These are phyloP conservation scores for Troglohyphantes excavatus DNA, from an alignment of 2,888 invertebrate genomes.

Conservation along the genomic window DNA sequence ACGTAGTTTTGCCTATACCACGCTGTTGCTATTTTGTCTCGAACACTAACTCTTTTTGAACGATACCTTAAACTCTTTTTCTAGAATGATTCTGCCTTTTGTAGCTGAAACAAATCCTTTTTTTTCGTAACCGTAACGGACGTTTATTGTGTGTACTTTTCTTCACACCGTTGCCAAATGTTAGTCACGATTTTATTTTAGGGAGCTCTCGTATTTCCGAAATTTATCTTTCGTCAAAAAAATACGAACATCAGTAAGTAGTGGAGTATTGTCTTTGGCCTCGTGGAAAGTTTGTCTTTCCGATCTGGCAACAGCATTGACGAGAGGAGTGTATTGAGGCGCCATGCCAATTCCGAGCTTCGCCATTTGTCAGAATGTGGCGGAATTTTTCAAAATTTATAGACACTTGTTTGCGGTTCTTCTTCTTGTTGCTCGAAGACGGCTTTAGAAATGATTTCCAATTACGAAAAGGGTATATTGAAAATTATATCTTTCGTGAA, in stretches of 20 bases:
- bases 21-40: too few relatives aligned
- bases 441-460: too few relatives aligned
- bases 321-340: constrained; percentile 8
- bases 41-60: too few relatives aligned
- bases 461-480: too few relatives aligned
- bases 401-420: background rate
- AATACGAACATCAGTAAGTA: background rate
- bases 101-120: background rate
- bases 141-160: constrained; percentile 41
- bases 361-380: constrained; percentile 13
- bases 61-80: background rate
- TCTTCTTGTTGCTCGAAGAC: too few relatives aligned
- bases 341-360: constrained; percentile 14
- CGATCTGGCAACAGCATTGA: constrained; percentile 21
- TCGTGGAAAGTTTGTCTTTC: constrained; percentile 37
- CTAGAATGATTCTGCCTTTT: background rate
- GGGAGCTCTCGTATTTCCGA: constrained; percentile 18
- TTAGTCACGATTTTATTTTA: constrained; percentile 44
- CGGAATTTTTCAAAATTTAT: constrained; percentile 1
- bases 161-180: constrained; percentile 38
- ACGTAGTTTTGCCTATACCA: too few relatives aligned
- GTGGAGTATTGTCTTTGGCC: constrained; percentile 54
- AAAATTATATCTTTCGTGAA: too few relatives aligned
- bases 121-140: background rate
- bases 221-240: constrained; percentile 45